Base-by-base conservation (phyloP, 1,140 invertebrate genomes). In the Polypedilum vanderplanki region DNA sequence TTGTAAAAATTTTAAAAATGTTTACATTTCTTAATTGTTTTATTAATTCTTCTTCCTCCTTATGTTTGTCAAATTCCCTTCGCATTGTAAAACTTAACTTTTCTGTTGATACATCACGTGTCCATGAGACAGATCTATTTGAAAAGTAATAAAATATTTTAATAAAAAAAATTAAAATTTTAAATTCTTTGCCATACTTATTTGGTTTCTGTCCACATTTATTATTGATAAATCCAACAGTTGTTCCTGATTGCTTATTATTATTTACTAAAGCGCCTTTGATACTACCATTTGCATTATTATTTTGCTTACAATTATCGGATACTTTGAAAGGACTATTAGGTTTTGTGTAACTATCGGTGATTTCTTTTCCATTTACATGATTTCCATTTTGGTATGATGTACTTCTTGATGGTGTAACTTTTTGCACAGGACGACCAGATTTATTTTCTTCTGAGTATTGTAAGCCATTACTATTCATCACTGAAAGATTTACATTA, bases 21-120 rank as follows among this genome's bases (percentile, higher is more conserved):
- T 87, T 88, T 84, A 96, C 94, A 84, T 87, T 90, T 84, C 93
- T 86, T 74, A 97, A 83, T 81, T 94, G 91, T 73, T 93, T 89
- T 75, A 96, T 88, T 76, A 95, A 84, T 81, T 96, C 93, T 17
- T 89, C 90, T 81, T 97, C 95, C 83, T 96, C 94, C 79, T 91
- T 90, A 76, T 93, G 92, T 79, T 93, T 91, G 79, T 96, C 93
- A 76, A 95, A 93, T 80, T 96, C 93, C 76, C 94, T 86, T 78
- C 94, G 89, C 90, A 96, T 95, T 7, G 95, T 97, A 82, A 96
- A 96, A 77, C 90, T 93, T 77, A 93, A 87, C 80, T 94, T 94
- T 76, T 92, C 91, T 3, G 85, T 82, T 18, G 88, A 83, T 75
- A 88, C 82, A 76, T 90, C 89, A 76, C 88, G 88, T 78, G 89